Evolutionary conservation across 1,140 invertebrate genomes (phyloP), one percentile per base, ranked within the genome.

Genomic region (Schlechtendalia chinensis): DNA sequence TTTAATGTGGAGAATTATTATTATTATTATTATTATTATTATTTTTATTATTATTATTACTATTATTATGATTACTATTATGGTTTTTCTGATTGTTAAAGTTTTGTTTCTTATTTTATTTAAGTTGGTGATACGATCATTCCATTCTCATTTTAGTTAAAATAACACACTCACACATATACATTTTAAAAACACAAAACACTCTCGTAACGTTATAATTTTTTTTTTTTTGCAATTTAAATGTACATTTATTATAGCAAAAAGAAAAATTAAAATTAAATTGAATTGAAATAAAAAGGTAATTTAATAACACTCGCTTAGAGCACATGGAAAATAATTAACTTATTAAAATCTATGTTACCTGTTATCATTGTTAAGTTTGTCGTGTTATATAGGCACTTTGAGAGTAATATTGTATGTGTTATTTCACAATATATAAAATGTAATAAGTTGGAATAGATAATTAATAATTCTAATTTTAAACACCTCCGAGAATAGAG

Each of bases 281-380:
- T n/a, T n/a, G n/a, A n/a, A 39, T 39, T 39, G 3, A 39, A 4
- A 4, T 39, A 8, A 39, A 39, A 39, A 39, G 32, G 3, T 39
- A 39, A 39, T n/a, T n/a, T 39, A 39, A 39, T 39, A 39, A 39
- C 75, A 79, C 75, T 47, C 63, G 75, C 75, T 79, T 79, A 27
- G 22, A 79, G 75, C 75, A 79, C 75, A 79, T 77, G 24, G n/a
- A 79, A 79, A 24, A 79, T 63, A 22, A 79, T 79, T 79, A 79
- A 63, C 75, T 79, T 79, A 79, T 79, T 47, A 63, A 79, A 79
- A 63, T 79, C 58, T 79, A 79, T 79, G 75, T 79, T 79, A 79
- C 75, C 75, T 79, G 56, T 79, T 79, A 79, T 61, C 10, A 39
- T 79, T 79, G 75, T 79, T 79, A 79, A 79, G 58, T 79, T 79